These are phyloP conservation scores for Arge pagana DNA, from an alignment of 2,888 invertebrate genomes.

Conservation along the genomic window DNA sequence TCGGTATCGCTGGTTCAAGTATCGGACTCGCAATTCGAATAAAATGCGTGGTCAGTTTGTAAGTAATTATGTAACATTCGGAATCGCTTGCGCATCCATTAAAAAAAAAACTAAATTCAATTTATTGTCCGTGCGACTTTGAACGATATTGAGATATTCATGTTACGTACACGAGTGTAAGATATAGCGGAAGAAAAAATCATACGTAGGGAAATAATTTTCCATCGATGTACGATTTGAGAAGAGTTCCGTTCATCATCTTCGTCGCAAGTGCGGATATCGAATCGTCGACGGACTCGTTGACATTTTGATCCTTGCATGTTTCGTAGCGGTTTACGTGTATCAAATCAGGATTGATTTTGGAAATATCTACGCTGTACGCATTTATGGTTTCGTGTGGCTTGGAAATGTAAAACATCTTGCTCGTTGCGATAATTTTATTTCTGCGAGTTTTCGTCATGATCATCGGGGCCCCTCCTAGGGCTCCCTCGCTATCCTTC, in stretches of 20 bases:
- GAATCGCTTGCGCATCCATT: no score
- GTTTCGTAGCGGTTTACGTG: slow-evolving; percentile 41
- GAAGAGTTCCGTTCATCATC: slow-evolving; percentile 51
- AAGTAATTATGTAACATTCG: no score
- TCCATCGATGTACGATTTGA: slow-evolving; percentile 26
- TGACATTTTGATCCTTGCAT: slow-evolving; percentile 32
- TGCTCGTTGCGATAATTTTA: slow-evolving; percentile 31
- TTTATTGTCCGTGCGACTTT: no score
- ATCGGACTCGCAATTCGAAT: no score
- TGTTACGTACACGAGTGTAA: background rate
- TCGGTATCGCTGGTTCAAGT: no score
- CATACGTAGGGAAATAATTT: background rate
- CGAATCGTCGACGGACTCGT: slow-evolving; percentile 58
- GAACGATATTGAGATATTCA: background rate
- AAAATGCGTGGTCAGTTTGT: no score
- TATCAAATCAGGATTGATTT: slow-evolving; percentile 39
- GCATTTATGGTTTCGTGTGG: slow-evolving; percentile 33
- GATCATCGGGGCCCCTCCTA: slow-evolving; percentile 40
- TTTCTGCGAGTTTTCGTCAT: slow-evolving; percentile 42
- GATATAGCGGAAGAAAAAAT: background rate
- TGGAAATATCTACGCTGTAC: slow-evolving; percentile 28
- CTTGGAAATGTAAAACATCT: slow-evolving; percentile 41
- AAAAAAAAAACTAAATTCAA: no score
- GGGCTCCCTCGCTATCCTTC: slow-evolving; percentile 36
- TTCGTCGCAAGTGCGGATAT: slow-evolving; percentile 61